Conservation (phyloP, 2,888 invertebrate species). For the Mythimna pallens region DNA sequence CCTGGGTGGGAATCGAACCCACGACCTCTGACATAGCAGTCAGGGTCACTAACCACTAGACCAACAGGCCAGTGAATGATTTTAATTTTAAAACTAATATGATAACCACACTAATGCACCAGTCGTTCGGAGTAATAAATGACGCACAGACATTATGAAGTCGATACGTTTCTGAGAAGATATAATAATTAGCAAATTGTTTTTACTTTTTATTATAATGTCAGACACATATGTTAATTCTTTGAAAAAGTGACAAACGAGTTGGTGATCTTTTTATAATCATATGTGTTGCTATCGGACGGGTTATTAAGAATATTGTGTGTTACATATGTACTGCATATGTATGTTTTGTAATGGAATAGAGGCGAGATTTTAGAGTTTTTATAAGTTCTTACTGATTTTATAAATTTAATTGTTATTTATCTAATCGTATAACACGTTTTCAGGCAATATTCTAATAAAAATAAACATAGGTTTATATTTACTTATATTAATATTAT, state of each 20-base stretch:
- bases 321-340: not conserved
- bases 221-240: constrained; percentile 20
- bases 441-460: too few species aligned
- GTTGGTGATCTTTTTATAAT: constrained; percentile 14
- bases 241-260: constrained; percentile 19
- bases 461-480: too few species aligned
- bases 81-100: not conserved
- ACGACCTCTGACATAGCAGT: too few species aligned
- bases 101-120: not conserved
- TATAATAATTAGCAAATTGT: constrained; percentile 33
- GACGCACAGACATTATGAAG: constrained; percentile 29
- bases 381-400: too few species aligned
- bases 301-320: not conserved
- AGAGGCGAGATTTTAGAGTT: too few species aligned
- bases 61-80: too few species aligned
- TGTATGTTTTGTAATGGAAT: too few species aligned
- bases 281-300: not conserved
- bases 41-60: too few species aligned
- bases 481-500: too few species aligned
- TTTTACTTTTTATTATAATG: constrained; percentile 26
- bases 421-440: too few species aligned
- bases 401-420: too few species aligned
- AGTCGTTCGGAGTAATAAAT: constrained; percentile 9
- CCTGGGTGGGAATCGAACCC: too few species aligned
- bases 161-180: constrained; percentile 36